Base-by-base conservation (phyloP, 2,113 vertebrate genomes). In the Boulengeromyrus knoepffleri region DNA sequence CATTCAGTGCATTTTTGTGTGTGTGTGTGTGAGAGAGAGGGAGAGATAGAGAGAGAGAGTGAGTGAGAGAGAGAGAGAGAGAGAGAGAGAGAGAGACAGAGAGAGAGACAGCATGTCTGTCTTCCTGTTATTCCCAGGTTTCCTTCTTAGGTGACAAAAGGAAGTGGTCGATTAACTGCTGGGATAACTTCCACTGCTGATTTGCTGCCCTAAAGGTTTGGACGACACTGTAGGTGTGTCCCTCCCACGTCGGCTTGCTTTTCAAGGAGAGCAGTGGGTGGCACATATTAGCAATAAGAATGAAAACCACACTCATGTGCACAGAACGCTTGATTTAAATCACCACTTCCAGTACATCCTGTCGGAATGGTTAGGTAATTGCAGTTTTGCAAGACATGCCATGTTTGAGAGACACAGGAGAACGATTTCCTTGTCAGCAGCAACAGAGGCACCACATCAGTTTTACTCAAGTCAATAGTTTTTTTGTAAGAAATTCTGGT, bases 41-140 rank as follows among this genome's bases (percentile, higher is more conserved):
- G 53, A 58, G 53, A 58, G 53, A 58, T 5, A 56, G 7, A 3
- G 56, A 8, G 24, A 24, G 58, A 87, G 85, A 31, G 12, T 45
- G 36, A 86, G 45, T 3, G 24, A 15, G 62, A 66, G 85, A 27
- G 62, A 66, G n/a, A 27, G 62, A 66, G n/a, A 66, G 58, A 27
- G 24, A 31, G 31, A n/a, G 24, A 9, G 1, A 19, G 56, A 88
- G 56, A 88, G n/a, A n/a, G n/a, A n/a, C n/a, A n/a, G n/a, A n/a
- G 24, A 3, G 24, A 9, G 1, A 19, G 56, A 88, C 27, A 24
- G 58, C 36, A 70, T 13, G 27, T 45, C 47, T 86, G 88, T 42
- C 21, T 70, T 88, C 45, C 39, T 88, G 53, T 62, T 88, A 88
- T 46, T 66, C 31, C 53, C 27, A 88, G 88, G 66, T 49, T 89